These are phyloP conservation scores for Ceratina australensis DNA, from an alignment of 1,140 invertebrate species.

Conservation along the genomic window DNA sequence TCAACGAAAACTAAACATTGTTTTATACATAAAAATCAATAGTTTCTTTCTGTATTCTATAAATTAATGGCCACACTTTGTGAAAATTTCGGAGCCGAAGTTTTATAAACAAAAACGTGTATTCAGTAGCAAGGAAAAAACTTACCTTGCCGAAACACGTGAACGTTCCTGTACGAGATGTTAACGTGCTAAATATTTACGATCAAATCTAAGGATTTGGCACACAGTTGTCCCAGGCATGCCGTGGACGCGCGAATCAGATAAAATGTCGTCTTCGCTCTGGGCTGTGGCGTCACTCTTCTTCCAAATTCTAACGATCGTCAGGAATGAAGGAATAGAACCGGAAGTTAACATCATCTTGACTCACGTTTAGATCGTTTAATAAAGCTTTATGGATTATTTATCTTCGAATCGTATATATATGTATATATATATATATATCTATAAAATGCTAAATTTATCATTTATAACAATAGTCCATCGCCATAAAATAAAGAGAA, in stretches of 20 bases:
- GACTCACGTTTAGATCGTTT: slow-evolving; percentile 5
- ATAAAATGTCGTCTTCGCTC: slow-evolving; percentile 48
- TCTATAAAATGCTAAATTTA: not conserved
- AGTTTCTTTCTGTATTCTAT: slow-evolving; percentile 15
- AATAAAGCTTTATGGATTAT: not conserved
- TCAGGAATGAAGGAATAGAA: slow-evolving; percentile 43
- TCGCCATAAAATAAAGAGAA: too few relatives aligned
- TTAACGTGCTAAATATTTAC: not conserved
- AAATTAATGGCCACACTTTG: slow-evolving; percentile 35
- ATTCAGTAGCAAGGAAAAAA: not conserved
- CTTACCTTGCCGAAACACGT: slow-evolving; percentile 11
- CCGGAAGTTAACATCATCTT: slow-evolving; percentile 34
- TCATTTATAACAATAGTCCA: not conserved
- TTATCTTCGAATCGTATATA: not conserved
- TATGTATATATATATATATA: not conserved
- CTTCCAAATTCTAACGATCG: slow-evolving; percentile 40
- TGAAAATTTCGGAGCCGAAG: slow-evolving; percentile 2
- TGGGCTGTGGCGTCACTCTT: slow-evolving; percentile 50
- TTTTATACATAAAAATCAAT: slow-evolving; percentile 33
- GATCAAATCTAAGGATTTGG: slow-evolving; percentile 2
- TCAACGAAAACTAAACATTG: not conserved
- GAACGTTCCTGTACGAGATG: not conserved
- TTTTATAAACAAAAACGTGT: slow-evolving; percentile 9
- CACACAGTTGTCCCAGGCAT: slow-evolving; percentile 11
- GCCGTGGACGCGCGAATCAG: slow-evolving; percentile 35